Base-by-base conservation (phyloP, 2,113 vertebrate species). In the Ochotona princeps region DNA sequence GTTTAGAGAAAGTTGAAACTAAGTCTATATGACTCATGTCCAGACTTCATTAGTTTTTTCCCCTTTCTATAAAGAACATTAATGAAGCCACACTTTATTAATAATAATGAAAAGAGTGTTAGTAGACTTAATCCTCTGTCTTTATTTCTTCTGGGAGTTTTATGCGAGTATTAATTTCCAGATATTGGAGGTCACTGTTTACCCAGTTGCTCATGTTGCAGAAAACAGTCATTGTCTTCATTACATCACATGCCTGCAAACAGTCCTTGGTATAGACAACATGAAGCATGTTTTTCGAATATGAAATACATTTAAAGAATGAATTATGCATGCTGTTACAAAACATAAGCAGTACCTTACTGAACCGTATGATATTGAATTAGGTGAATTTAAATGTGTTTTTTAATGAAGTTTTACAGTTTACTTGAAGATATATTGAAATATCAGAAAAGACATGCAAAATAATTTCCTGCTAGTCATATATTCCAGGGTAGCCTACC, bases 321-420 rank as follows among this genome's bases (percentile, higher is more conserved):
- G 90, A 92, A 66, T 61, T 63, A 28, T 83, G 1, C 0, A 25
- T 85, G 23, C 8, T 86, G 63, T 94, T 88, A 83, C 69, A 80
- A 94, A 86, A 72, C 65, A 11, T 86, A 92, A 83, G 21, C 69
- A 90, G n/a, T 51, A 60, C 13, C 18, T 13, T 91, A 70, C 76
- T 93, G 32, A 89, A 89, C 14, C 10, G 57, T 70, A 74, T 82
- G 2, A 28, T 69, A 21, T 65, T 94, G 57, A 92, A 57, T 85
- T 76, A 89, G 89, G 20, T 67, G 17, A 84, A 90, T 76, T 90
- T 81, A 94, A 94, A 81, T 93, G 44, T 84, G 75, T 87, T 86
- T 96, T 91, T 1, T 25, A 89, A 89, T 89, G 30, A 87, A 80
- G 57, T 65, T 86, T 86, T 95, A 18, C 86, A 78, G 49, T 93